These are phyloP conservation scores for Smittia sp. DNA, from an alignment of 2,888 invertebrate genomes.

Conservation along the genomic window DNA sequence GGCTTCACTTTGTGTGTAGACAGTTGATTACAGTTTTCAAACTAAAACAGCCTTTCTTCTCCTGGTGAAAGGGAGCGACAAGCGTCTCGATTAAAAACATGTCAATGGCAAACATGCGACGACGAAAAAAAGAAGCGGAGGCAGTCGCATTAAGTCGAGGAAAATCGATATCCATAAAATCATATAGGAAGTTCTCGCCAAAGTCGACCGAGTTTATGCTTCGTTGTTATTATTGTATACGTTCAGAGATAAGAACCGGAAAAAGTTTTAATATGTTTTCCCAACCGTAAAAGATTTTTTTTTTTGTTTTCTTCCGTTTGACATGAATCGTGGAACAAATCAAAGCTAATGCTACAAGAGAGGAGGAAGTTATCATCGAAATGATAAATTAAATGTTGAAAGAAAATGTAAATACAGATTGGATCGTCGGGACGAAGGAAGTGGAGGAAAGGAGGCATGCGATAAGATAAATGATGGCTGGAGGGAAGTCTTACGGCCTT, in stretches of 20 bases:
- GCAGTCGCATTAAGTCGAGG: neutral
- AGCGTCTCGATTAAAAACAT: slow-evolving; percentile 14
- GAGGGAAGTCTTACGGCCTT: neutral
- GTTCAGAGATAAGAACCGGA: neutral
- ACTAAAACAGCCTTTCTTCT: neutral
- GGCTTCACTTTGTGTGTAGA: slow-evolving; percentile 20
- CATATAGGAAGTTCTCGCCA: neutral
- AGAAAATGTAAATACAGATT: slow-evolving; percentile 10
- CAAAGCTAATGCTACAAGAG: neutral
- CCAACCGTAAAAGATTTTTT: neutral
- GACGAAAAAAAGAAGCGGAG: neutral
- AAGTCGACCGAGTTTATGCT: neutral
- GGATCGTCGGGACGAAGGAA: neutral
- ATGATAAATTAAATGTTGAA: slow-evolving; percentile 17
- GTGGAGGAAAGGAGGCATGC: neutral
- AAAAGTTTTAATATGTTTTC: neutral
- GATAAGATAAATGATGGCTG: neutral
- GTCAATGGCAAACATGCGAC: neutral
- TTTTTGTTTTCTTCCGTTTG: neutral
- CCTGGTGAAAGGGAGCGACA: neutral
- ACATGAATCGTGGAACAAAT: neutral
- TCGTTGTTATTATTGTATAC: neutral
- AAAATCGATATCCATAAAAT: slow-evolving; percentile 19
- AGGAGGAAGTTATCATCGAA: slow-evolving; percentile 3
- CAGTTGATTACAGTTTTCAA: slow-evolving; percentile 9